phyloP scores from a whole-genome alignment of 2,797 vertebrate species.

The Karalla daura region DNA sequence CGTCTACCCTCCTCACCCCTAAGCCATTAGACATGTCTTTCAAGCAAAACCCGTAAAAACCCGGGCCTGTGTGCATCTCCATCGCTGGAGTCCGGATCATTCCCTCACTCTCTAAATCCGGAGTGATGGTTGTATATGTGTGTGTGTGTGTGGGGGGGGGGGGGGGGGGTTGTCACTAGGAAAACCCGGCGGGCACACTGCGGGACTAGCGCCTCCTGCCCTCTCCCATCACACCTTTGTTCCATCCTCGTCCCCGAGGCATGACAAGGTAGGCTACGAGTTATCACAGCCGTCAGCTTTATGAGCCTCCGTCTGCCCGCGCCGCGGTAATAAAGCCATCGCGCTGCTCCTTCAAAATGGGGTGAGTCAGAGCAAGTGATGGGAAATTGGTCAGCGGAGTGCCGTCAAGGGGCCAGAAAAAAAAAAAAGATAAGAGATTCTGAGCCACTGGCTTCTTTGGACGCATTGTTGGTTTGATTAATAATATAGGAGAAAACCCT shows the following conservation, averaged over 20 bases:
- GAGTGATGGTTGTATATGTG: too few relatives aligned
- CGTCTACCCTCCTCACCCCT: constrained; percentile 31
- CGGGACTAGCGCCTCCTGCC: constrained; percentile 70
- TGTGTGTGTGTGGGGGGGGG: too few relatives aligned
- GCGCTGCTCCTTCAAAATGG: constrained; percentile 71
- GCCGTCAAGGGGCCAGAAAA: constrained; percentile 52
- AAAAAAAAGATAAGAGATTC: constrained; percentile 51
- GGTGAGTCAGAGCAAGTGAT: constrained; percentile 71
- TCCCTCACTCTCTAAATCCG: constrained; percentile 65
- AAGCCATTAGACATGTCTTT: constrained; percentile 34
- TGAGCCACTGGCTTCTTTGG: constrained; percentile 41
- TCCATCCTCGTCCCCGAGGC: constrained; percentile 67
- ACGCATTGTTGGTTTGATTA: constrained; percentile 75
- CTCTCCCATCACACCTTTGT: constrained; percentile 78
- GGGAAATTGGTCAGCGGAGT: constrained; percentile 78
- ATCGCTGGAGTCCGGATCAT: constrained; percentile 55
- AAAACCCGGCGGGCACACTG: constrained; percentile 64
- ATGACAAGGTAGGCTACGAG: constrained; percentile 75
- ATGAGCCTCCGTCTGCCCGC: constrained; percentile 76
- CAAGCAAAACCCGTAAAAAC: constrained; percentile 54
- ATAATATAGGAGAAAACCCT: constrained; percentile 55
- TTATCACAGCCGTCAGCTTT: constrained; percentile 81
- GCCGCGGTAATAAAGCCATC: constrained; percentile 74
- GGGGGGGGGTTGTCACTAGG: constrained; percentile 67
- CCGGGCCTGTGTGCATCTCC: constrained; percentile 27